Percentiles rank a stretch among this genome's conserved stretches.
Evolutionary conservation across 2,797 vertebrate genomes (phyloP).

Genomic region (Bovichtus variegatus): DNA sequence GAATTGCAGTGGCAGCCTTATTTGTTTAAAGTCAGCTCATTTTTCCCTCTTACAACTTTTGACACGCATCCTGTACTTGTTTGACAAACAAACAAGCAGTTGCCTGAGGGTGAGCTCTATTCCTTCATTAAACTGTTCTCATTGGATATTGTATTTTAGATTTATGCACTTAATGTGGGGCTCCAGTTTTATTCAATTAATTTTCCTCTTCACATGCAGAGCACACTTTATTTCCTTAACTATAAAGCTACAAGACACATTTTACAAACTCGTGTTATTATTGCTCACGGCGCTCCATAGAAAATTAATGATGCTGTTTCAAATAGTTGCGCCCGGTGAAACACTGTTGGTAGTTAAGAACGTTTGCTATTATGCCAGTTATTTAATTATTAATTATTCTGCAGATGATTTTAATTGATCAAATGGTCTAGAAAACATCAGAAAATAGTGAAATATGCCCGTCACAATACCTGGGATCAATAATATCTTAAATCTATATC

Average conservation of each 20-base stretch:
- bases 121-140: slow-evolving; percentile 13
- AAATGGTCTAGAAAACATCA: not conserved
- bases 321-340: not conserved
- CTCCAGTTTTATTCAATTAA: not conserved
- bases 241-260: not conserved
- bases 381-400: not conserved
- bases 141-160: slow-evolving; percentile 22
- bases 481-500: not conserved
- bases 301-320: not conserved
- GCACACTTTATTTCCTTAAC: not conserved
- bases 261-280: not conserved
- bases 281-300: not conserved
- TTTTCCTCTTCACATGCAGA: not conserved
- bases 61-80: slow-evolving; percentile 32
- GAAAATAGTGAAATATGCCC: not conserved
- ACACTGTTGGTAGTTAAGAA: not conserved
- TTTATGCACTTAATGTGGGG: slow-evolving; percentile 1
- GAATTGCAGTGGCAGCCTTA: slow-evolving; percentile 37
- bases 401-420: not conserved
- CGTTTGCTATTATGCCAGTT: not conserved
- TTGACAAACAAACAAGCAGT: slow-evolving; percentile 30
- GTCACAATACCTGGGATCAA: not conserved
- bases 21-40: slow-evolving; percentile 52
- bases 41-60: slow-evolving; percentile 40
- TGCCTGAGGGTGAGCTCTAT: not conserved